Conservation (phyloP, 2,113 vertebrate genomes). For the Colius striatus region DNA sequence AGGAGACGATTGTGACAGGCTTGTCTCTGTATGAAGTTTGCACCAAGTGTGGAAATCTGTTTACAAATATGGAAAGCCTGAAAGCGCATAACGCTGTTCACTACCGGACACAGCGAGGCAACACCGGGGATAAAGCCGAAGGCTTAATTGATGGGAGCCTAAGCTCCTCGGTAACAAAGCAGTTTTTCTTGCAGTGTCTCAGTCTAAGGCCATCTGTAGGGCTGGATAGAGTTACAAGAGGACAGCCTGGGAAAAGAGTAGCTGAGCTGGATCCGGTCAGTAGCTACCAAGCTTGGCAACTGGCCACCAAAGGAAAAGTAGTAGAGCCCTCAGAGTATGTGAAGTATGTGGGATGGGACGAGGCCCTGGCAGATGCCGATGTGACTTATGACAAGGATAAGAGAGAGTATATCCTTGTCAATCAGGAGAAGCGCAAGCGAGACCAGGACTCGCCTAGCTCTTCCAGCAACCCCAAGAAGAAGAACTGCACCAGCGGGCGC, state of each 20-base stretch:
- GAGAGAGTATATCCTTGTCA: conserved; percentile 84
- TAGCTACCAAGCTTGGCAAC: conserved; percentile 95
- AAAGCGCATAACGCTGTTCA: conserved; percentile 88
- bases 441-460: conserved; percentile 75
- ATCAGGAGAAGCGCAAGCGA: conserved; percentile 87
- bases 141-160: conserved; percentile 54
- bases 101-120: conserved; percentile 61
- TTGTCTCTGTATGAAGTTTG: conserved; percentile 91
- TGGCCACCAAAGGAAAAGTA: conserved; percentile 90
- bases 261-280: conserved; percentile 91
- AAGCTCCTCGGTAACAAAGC: conserved; percentile 79
- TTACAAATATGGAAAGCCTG: conserved; percentile 90
- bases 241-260: conserved; percentile 82
- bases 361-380: conserved; percentile 77
- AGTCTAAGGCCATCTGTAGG: conserved; percentile 77
- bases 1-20: conserved; percentile 84
- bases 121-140: not conserved
- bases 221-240: conserved; percentile 53
- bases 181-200: conserved; percentile 86
- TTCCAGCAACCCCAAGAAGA: conserved; percentile 71
- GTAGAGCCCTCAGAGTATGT: conserved; percentile 85
- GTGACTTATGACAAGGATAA: conserved; percentile 88
- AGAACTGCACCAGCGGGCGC: conserved; percentile 70
- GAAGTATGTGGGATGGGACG: conserved; percentile 83
- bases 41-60: conserved; percentile 93